Evolutionary conservation across 2,888 invertebrate genomes (phyloP).

Genomic region (Polymixis lichenea): DNA sequence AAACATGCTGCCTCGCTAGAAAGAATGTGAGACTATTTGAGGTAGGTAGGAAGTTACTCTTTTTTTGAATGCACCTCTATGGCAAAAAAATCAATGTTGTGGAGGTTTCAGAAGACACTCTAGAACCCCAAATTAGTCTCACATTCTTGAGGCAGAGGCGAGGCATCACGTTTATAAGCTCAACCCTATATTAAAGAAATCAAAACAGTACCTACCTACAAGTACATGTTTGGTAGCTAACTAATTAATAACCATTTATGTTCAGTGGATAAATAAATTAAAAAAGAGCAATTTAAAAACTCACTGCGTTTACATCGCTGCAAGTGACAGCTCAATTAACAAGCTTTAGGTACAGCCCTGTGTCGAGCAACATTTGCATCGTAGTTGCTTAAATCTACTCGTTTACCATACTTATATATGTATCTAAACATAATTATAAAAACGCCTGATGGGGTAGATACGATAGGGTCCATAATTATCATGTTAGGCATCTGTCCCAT

Average conservation of each 20-base stretch:
- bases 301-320: constrained; percentile 37
- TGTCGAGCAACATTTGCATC: background rate
- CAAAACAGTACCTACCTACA: background rate
- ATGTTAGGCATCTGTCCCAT: background rate
- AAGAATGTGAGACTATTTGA: too few relatives aligned
- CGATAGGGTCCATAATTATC: background rate
- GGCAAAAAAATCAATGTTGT: too few relatives aligned
- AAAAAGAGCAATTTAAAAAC: constrained; percentile 33
- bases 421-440: too few relatives aligned
- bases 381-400: background rate
- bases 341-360: constrained; percentile 18
- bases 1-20: too few relatives aligned
- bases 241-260: constrained; percentile 21
- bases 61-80: too few relatives aligned
- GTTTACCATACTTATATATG: too few relatives aligned
- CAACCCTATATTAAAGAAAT: background rate
- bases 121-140: too few relatives aligned
- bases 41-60: too few relatives aligned
- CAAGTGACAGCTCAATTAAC: constrained; percentile 65
- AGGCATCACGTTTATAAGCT: too few relatives aligned
- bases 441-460: background rate
- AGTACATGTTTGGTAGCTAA: background rate
- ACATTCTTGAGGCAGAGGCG: too few relatives aligned
- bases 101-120: too few relatives aligned
- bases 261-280: constrained; percentile 28